Evolutionary conservation across 1,140 invertebrate species (phyloP).

Genomic region (Danaus plexippus): DNA sequence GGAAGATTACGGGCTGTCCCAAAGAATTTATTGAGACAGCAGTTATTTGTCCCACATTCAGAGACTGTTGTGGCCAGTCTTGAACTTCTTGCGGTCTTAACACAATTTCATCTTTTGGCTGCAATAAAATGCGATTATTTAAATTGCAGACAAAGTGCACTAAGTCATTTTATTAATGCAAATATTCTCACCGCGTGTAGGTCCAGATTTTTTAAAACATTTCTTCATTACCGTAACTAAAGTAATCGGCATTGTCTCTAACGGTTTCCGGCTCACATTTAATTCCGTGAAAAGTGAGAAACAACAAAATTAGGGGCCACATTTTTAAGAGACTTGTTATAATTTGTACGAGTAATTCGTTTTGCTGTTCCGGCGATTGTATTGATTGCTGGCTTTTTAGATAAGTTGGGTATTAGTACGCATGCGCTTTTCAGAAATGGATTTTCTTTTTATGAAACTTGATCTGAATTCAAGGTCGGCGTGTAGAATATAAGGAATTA

Average conservation of each 20-base stretch:
- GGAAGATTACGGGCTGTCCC: conserved; percentile 90
- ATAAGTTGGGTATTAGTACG: conserved; percentile 26
- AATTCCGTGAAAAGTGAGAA: conserved; percentile 32
- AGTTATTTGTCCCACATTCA: conserved; percentile 86
- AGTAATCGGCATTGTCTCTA: conserved; percentile 61
- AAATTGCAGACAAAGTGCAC: not conserved
- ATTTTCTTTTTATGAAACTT: conserved; percentile 12
- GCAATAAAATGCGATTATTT: conserved; percentile 22
- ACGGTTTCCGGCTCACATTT: conserved; percentile 62
- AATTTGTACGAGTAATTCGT: conserved; percentile 16
- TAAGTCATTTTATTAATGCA: not conserved
- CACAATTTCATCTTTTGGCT: conserved; percentile 63
- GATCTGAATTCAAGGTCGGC: conserved; percentile 33
- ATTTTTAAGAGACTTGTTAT: conserved; percentile 50
- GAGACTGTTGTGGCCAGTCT: conserved; percentile 78
- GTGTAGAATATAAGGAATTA: conserved; percentile 4
- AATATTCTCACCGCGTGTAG: conserved; percentile 48
- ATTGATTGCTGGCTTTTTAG: conserved; percentile 47
- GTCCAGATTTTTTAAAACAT: conserved; percentile 50
- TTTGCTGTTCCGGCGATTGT: conserved; percentile 14
- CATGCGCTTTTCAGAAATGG: conserved; percentile 43
- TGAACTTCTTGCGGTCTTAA: conserved; percentile 75
- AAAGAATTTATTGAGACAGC: conserved; percentile 86
- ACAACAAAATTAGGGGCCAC: conserved; percentile 39
- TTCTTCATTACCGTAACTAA: conserved; percentile 55